A percentile compares a stretch with the other conserved stretches of the same genome.
Conservation (phyloP, 2,113 vertebrate species). For the Ibidorhyncha struthersii region DNA sequence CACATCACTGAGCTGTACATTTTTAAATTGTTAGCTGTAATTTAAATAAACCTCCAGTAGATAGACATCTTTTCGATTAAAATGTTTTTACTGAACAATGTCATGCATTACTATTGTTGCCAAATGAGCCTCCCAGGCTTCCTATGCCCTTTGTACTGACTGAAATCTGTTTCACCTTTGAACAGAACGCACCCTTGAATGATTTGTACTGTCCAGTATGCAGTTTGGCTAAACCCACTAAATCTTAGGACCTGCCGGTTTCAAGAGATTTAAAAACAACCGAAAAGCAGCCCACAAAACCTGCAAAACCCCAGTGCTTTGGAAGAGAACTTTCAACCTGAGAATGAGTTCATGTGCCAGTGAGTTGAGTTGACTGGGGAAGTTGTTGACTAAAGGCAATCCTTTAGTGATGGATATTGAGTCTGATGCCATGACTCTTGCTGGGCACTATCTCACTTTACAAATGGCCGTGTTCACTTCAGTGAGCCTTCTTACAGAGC, state of each 20-base stretch:
- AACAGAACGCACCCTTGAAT: background rate
- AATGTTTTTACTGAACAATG: constrained; percentile 20
- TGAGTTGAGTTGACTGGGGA: background rate
- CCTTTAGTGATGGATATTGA: background rate
- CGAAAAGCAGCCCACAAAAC: background rate
- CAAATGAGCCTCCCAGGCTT: background rate
- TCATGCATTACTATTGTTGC: background rate
- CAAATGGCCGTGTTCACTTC: background rate
- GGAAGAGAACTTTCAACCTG: background rate
- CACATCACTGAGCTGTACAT: background rate
- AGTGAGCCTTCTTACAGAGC: background rate
- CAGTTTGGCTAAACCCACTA: background rate
- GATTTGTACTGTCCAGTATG: background rate
- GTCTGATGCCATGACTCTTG: background rate
- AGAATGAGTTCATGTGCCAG: background rate
- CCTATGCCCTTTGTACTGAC: background rate
- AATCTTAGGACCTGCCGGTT: background rate
- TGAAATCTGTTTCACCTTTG: background rate
- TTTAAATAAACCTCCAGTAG: constrained; percentile 41
- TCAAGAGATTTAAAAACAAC: background rate
- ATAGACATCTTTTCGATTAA: background rate
- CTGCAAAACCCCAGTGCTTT: background rate
- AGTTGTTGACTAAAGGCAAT: background rate
- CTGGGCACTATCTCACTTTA: background rate
- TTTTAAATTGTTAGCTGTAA: constrained; percentile 36